A percentile compares a stretch with the other conserved stretches of the same genome.
These are phyloP conservation scores for Telmatochromis sp. DNA, from an alignment of 2,113 vertebrate species.

Conservation along the genomic window DNA sequence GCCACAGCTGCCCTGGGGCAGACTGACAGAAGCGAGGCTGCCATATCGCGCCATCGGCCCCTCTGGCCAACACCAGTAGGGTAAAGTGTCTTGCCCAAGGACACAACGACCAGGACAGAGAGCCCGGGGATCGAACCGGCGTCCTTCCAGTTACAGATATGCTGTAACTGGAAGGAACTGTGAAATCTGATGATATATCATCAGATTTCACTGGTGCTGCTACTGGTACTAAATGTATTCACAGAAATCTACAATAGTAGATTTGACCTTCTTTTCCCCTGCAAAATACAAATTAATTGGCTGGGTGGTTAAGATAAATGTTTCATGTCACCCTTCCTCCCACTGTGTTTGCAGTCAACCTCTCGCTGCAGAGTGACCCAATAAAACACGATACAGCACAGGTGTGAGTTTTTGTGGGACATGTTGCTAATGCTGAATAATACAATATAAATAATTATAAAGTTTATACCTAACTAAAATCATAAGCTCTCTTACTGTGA, in stretches of 20 bases:
- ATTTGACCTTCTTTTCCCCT: rapidly evolving
- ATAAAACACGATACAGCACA: not conserved
- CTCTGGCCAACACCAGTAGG: no score
- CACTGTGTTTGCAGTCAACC: not conserved
- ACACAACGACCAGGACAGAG: no score
- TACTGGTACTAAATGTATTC: not conserved
- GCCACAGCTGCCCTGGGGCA: no score
- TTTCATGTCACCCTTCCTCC: not conserved
- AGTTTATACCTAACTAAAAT: not conserved
- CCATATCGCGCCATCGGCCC: no score
- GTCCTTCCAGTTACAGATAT: no score
- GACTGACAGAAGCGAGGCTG: no score
- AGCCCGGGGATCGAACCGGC: no score
- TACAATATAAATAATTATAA: not conserved
- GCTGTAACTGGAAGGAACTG: no score
- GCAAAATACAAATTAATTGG: not conserved
- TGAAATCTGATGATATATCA: no score
- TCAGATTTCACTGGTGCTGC: not conserved
- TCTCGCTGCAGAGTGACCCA: not conserved
- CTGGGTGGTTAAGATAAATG: not conserved
- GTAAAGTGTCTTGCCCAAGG: no score
- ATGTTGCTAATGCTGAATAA: not conserved
- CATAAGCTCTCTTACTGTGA: not conserved
- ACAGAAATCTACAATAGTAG: not conserved
- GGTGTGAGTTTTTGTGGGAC: not conserved